Percentiles rank a stretch among this genome's conserved stretches.
Evolutionary conservation across 2,888 invertebrate genomes (phyloP).

Genomic region (Spilosoma lubricipeda): DNA sequence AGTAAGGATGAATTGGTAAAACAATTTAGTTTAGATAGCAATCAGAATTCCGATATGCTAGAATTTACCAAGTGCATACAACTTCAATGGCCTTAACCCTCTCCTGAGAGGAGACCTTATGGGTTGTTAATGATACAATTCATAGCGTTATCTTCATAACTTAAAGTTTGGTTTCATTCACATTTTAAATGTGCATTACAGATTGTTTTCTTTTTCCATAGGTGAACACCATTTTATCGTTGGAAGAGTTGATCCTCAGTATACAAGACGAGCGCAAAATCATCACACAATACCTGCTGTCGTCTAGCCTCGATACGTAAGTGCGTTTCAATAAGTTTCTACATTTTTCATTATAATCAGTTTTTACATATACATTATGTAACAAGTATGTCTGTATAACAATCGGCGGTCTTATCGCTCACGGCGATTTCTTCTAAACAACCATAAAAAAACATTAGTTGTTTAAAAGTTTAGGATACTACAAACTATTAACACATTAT

Average conservation of each 20-base stretch:
- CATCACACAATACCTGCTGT: slow-evolving; percentile 42
- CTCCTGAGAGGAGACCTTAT: too few relatives aligned
- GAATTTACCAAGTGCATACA: neutral
- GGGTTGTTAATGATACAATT: too few relatives aligned
- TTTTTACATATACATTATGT: too few relatives aligned
- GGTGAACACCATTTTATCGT: slow-evolving; percentile 75
- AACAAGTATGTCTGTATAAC: too few relatives aligned
- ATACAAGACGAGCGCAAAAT: slow-evolving; percentile 78
- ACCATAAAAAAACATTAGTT: too few relatives aligned
- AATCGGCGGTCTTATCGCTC: too few relatives aligned
- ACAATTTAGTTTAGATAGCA: too few relatives aligned
- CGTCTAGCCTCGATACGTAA: slow-evolving; percentile 40
- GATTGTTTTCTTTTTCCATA: slow-evolving; percentile 45
- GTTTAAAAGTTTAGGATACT: too few relatives aligned
- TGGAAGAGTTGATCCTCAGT: slow-evolving; percentile 76
- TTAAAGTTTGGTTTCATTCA: neutral
- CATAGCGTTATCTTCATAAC: neutral
- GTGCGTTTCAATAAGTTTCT: slow-evolving; percentile 20
- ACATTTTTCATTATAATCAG: neutral
- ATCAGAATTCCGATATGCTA: neutral
- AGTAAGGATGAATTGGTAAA: too few relatives aligned
- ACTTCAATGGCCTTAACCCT: too few relatives aligned
- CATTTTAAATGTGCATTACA: neutral
- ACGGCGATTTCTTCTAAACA: too few relatives aligned
- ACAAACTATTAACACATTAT: too few relatives aligned